These are phyloP conservation scores for Apis cerana DNA, from an alignment of 1,140 invertebrate genomes.

Conservation along the genomic window DNA sequence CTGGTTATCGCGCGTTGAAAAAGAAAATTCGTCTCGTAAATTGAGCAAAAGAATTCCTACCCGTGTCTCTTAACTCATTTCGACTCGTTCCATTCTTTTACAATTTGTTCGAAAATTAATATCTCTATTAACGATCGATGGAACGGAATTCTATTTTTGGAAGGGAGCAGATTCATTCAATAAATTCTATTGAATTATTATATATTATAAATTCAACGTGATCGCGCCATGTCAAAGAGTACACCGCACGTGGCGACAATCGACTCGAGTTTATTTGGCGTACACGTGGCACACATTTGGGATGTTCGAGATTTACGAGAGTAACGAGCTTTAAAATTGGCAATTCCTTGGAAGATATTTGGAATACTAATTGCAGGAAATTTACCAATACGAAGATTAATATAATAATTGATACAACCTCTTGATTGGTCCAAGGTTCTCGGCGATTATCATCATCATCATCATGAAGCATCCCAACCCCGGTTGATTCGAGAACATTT, in stretches of 20 bases:
- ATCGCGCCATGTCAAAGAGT: constrained; percentile 41
- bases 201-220: too few relatives aligned
- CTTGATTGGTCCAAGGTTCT: neutral
- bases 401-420: too few relatives aligned
- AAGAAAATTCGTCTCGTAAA: constrained; percentile 38
- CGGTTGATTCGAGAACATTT: neutral
- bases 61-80: neutral
- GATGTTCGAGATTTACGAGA: too few relatives aligned
- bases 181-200: too few relatives aligned
- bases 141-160: too few relatives aligned
- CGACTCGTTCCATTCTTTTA: too few relatives aligned
- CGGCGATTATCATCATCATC: neutral
- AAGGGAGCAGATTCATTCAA: neutral
- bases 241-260: neutral
- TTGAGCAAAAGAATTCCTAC: neutral
- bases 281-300: too few relatives aligned
- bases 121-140: too few relatives aligned
- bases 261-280: neutral
- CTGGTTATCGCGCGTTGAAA: constrained; percentile 41
- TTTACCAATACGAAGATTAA: neutral
- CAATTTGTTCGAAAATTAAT: too few relatives aligned
- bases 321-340: too few relatives aligned
- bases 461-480: too few relatives aligned
- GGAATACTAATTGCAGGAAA: too few relatives aligned
- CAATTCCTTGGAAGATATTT: neutral